phyloP scores from a whole-genome alignment of 2,888 invertebrate species.

The Alentia gelatinosa region DNA sequence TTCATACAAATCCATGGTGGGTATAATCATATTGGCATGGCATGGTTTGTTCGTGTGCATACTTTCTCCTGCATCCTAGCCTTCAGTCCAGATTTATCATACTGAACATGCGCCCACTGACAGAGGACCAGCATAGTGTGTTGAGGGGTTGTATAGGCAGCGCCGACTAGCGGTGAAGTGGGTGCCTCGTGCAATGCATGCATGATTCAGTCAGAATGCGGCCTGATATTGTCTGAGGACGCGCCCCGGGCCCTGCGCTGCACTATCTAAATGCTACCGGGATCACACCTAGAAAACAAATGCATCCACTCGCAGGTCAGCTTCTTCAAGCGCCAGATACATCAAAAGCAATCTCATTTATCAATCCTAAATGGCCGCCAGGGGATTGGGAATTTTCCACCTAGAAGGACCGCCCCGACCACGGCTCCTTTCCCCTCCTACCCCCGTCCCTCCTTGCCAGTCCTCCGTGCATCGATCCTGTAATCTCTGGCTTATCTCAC shows the following conservation, averaged over 20 bases:
- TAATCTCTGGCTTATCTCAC: constrained; percentile 53
- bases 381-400: constrained; percentile 54
- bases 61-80: neutral
- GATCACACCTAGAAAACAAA: constrained; percentile 53
- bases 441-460: neutral
- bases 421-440: neutral
- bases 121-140: no score
- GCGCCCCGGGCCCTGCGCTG: neutral
- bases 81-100: no score
- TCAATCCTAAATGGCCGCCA: constrained; percentile 46
- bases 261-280: constrained; percentile 10
- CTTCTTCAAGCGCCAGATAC: constrained; percentile 49
- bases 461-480: constrained; percentile 20
- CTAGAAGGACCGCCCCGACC: constrained; percentile 28
- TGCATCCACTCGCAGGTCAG: constrained; percentile 49
- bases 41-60: no score
- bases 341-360: constrained; percentile 52
- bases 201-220: neutral
- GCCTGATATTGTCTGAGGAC: neutral
- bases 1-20: no score
- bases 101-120: no score
- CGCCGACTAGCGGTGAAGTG: neutral
- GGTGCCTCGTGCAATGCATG: neutral
- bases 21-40: no score
- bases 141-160: no score